phyloP scores from a whole-genome alignment of 2,888 invertebrate genomes.

The Balanococcus diminutus region DNA sequence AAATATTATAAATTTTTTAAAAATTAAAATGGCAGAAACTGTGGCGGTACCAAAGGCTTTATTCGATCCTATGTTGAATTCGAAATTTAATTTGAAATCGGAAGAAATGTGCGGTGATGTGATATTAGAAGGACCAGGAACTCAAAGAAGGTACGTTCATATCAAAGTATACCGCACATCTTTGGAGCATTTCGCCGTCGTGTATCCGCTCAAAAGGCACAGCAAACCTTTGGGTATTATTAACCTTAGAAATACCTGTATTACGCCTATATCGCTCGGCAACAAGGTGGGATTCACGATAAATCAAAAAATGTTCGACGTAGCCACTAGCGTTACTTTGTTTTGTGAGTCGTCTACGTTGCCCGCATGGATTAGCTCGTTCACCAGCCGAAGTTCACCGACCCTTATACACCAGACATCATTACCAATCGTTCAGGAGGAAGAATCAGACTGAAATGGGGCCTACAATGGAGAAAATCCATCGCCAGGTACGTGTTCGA shows the following conservation, averaged over 20 bases:
- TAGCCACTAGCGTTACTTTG: slow-evolving; percentile 67
- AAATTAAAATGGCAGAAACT: slow-evolving; percentile 13
- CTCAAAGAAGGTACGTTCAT: slow-evolving; percentile 67
- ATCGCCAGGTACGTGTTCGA: neutral
- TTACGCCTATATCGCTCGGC: neutral
- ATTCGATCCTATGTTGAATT: slow-evolving; percentile 35
- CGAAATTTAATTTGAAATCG: slow-evolving; percentile 58
- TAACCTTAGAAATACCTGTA: slow-evolving; percentile 65
- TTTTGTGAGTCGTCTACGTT: slow-evolving; percentile 67
- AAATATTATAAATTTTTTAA: neutral
- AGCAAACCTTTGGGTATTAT: slow-evolving; percentile 69
- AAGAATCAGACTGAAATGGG: slow-evolving; percentile 61
- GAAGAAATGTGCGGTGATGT: slow-evolving; percentile 71
- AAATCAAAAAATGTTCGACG: slow-evolving; percentile 70
- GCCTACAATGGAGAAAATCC: neutral
- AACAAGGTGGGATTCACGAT: slow-evolving; percentile 64
- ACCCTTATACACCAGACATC: slow-evolving; percentile 64
- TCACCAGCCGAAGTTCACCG: slow-evolving; percentile 64
- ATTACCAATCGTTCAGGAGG: slow-evolving; percentile 69
- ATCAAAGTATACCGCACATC: slow-evolving; percentile 71
- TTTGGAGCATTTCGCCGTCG: slow-evolving; percentile 71
- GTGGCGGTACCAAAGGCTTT: neutral
- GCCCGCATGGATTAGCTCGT: slow-evolving; percentile 69
- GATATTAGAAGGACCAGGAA: slow-evolving; percentile 67
- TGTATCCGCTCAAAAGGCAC: slow-evolving; percentile 70